phyloP scores from a whole-genome alignment of 2,888 invertebrate genomes.

The Congeria kusceri region DNA sequence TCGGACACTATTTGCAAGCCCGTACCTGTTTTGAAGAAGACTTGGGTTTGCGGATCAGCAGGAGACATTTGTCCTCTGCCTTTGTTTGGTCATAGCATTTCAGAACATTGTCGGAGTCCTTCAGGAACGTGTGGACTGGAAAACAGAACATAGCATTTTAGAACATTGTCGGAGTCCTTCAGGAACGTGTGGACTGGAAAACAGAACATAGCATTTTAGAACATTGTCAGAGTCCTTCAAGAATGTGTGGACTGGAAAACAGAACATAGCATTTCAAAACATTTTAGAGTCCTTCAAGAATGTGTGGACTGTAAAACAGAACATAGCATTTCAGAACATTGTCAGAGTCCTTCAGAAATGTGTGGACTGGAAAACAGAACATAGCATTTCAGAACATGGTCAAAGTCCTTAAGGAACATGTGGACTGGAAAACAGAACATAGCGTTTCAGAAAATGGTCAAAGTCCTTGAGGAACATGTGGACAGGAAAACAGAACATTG shows the following conservation, averaged over 20 bases:
- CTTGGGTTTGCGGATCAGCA: conserved; percentile 70
- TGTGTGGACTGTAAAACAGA: too few relatives aligned
- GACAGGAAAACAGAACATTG: too few relatives aligned
- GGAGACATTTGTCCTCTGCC: conserved; percentile 71
- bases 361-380: too few relatives aligned
- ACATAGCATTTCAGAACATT: too few relatives aligned
- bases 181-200: background rate
- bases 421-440: too few relatives aligned
- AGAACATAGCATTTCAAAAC: too few relatives aligned
- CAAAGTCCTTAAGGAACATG: too few relatives aligned
- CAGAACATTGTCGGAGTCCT: conserved; percentile 68
- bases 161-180: background rate
- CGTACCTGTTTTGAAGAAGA: conserved; percentile 71
- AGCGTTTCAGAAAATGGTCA: too few relatives aligned
- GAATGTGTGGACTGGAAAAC: background rate
- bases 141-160: conserved; percentile 14
- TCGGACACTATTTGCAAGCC: background rate
- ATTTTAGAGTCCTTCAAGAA: too few relatives aligned
- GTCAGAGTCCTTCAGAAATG: too few relatives aligned
- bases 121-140: conserved; percentile 71
- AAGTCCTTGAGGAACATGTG: too few relatives aligned
- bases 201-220: background rate
- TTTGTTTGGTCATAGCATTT: conserved; percentile 55
- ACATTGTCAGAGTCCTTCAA: background rate
- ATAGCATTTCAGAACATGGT: too few relatives aligned